phyloP scores from a whole-genome alignment of 2,888 invertebrate species.

The Calliphora vomitoria region DNA sequence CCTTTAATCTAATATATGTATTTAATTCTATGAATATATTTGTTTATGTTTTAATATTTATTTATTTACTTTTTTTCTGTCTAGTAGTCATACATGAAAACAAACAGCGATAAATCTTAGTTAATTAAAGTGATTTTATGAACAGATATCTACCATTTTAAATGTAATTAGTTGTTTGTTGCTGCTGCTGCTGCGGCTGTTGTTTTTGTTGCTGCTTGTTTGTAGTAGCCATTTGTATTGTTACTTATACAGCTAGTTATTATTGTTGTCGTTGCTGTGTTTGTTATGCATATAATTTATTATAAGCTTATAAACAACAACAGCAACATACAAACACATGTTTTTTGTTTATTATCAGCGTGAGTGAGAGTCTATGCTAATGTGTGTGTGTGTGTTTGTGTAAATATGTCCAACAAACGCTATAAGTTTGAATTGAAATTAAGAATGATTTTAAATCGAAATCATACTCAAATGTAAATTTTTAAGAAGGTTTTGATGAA shows the following conservation, averaged over 20 bases:
- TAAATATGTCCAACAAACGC: background rate
- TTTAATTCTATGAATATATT: background rate
- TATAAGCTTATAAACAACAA: constrained; percentile 38
- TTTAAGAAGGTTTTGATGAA: no score
- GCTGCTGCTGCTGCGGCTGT: background rate
- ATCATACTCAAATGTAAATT: no score
- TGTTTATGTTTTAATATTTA: background rate
- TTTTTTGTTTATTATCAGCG: constrained; percentile 29
- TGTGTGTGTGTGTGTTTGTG: no score
- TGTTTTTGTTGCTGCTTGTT: background rate
- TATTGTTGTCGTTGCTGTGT: constrained; percentile 7
- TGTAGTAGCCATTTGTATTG: constrained; percentile 31
- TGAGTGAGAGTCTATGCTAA: background rate
- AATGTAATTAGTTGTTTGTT: constrained; percentile 67
- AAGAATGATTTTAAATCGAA: no score
- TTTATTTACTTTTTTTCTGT: constrained; percentile 6
- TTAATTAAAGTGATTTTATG: constrained; percentile 72
- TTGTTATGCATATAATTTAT: constrained; percentile 61
- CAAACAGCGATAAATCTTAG: constrained; percentile 64
- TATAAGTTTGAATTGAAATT: no score
- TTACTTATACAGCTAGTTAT: background rate
- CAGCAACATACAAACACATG: background rate
- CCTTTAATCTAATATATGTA: background rate
- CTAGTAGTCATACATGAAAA: constrained; percentile 30
- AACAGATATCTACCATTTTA: constrained; percentile 65